Evolutionary conservation across 2,888 invertebrate genomes (phyloP).

Genomic region (Lobophora halterata): DNA sequence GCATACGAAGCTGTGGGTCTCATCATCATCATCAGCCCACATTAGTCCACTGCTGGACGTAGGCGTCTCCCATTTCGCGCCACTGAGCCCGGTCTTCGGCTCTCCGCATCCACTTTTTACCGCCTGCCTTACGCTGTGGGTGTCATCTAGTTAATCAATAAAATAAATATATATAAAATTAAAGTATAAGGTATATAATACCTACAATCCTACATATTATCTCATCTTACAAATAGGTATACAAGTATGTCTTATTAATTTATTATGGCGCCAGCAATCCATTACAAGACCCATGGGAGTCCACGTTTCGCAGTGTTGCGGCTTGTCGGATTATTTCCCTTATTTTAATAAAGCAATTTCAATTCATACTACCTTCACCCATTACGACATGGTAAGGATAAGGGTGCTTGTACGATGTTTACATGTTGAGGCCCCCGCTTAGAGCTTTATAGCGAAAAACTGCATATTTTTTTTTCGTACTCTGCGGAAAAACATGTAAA

Average conservation of each 20-base stretch:
- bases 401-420: conserved; percentile 12
- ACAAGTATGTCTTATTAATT: conserved; percentile 3
- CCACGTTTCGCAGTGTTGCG: conserved; percentile 27
- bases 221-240: not conserved
- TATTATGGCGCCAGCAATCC: conserved; percentile 21
- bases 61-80: too few relatives aligned
- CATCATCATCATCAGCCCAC: too few relatives aligned
- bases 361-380: conserved; percentile 46
- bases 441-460: conserved; percentile 4
- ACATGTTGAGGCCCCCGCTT: not conserved
- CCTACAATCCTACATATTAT: too few relatives aligned
- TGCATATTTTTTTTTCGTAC: conserved; percentile 5
- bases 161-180: too few relatives aligned
- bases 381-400: conserved; percentile 40
- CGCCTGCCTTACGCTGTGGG: too few relatives aligned
- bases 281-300: conserved; percentile 23
- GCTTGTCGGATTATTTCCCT: conserved; percentile 36
- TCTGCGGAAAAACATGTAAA: conserved; percentile 4
- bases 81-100: too few relatives aligned
- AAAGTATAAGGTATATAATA: too few relatives aligned
- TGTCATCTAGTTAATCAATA: too few relatives aligned
- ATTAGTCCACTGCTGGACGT: too few relatives aligned
- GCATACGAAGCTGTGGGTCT: too few relatives aligned
- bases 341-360: conserved; percentile 49
- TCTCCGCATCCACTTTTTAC: too few relatives aligned